Base-by-base conservation (phyloP, 2,888 invertebrate genomes). In the Diaprepes abbreviatus region DNA sequence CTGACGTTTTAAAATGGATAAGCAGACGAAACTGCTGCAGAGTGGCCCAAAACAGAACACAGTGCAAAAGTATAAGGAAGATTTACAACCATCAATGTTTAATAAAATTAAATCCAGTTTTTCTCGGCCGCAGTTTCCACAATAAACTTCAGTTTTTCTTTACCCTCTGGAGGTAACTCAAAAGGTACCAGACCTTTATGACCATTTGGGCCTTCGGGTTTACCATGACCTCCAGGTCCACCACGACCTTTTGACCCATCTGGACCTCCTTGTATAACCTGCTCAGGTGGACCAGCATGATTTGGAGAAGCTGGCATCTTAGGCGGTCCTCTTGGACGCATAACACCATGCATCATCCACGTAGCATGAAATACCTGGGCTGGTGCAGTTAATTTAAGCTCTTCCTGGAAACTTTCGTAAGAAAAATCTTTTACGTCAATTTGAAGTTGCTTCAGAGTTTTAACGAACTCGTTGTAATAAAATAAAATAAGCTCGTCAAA, bases 381-480 rank as follows among this genome's bases (percentile, higher is more conserved):
- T 21, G 21, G 52, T 0, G 81, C 85, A 43, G 79, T 78, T 1
- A 74, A 69, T 21, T 82, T 74, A 2, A 86, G 75, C 77, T 86
- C 86, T 1, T 79, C 62, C 67, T 73, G n/a, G 77, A 82, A 85
- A 78, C 74, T 74, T 21, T 84, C 80, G 58, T 79, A 84, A 3
- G 80, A 79, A 71, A 85, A 86, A 21, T 77, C 66, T 28, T 73
- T 75, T 0, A 79, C 79, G 50, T 81, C 75, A 31, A 80, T 74
- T 43, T 75, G 68, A 17, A 79, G 72, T n/a, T 77, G 75, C 17
- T 77, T 74, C 19, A 89, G 75, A 9, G 79, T 77, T 0, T 79
- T 58, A 1, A 87, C 73, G 38, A 89, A 84, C 0, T 80, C 80
- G 0, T 84, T 79, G 73, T 87, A 85, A 74, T 89, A 88, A 0